These are phyloP conservation scores for Macropus fuliginosus DNA, from an alignment of 2,797 vertebrate genomes.

Conservation along the genomic window DNA sequence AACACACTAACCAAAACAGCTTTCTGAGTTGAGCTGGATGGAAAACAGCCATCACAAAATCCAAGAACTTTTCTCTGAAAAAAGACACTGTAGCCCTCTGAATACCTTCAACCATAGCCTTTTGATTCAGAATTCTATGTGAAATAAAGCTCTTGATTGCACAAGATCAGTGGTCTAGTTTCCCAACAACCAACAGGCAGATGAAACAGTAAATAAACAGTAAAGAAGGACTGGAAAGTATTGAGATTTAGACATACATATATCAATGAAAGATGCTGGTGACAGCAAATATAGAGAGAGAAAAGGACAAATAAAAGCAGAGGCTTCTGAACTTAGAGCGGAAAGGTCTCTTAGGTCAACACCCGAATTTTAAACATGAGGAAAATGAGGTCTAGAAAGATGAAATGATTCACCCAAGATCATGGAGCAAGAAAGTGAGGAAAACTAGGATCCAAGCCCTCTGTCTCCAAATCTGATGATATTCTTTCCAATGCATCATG, in stretches of 20 bases:
- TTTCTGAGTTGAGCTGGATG: neutral
- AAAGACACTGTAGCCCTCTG: neutral
- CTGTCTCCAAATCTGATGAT: neutral
- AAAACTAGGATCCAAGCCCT: neutral
- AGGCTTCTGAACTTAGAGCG: neutral
- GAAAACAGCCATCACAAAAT: neutral
- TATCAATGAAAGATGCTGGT: neutral
- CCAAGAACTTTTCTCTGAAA: neutral
- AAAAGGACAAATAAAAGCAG: neutral
- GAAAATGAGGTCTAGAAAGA: neutral
- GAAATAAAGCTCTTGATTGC: constrained; percentile 2
- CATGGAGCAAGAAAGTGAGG: neutral
- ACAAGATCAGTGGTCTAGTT: neutral
- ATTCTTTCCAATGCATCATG: neutral
- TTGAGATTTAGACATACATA: neutral
- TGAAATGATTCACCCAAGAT: neutral
- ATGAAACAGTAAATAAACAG: neutral
- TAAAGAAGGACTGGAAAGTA: neutral
- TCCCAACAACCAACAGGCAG: neutral
- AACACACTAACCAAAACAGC: neutral
- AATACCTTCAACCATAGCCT: neutral
- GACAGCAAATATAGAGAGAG: neutral
- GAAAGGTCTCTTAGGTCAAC: neutral
- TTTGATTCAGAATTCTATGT: neutral
- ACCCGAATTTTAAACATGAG: neutral